Evolutionary conservation across 2,888 invertebrate genomes (phyloP), one percentile per base, ranked within the genome.

Genomic region (Quadriops clusia): DNA sequence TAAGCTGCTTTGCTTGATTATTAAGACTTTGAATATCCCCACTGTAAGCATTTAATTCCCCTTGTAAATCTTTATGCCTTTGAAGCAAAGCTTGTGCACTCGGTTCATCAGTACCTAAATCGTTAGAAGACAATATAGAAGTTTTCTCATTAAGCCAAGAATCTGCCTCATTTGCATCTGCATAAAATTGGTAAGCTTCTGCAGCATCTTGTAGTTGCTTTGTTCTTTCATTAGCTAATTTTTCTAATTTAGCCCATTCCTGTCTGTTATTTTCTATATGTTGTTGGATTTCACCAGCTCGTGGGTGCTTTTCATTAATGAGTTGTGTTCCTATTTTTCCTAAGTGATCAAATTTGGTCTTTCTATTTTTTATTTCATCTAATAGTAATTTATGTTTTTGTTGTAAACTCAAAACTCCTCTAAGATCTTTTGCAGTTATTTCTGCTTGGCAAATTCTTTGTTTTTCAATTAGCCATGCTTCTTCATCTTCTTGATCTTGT

Each of bases 71-170:
- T 33, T 78, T 73, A 58, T 94, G 93, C 0, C 95, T 67, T 33
- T 86, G 84, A 3, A 93, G 65, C 30, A 93, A 63, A 0, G 93
- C 90, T 46, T 82, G 83, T 0, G 90, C 91, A 33, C 84, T 81
- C 0, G 89, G 85, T 47, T 93, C 93, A 63, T 94, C 94, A 9
- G 77, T 45, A 2, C 97, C 97, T 51, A 82, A 84, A 65, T 98
- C 97, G 28, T 74, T 74, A 0, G 89, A 87, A 7, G 78, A 74
- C 8, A 93, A 86, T 20, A 98, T 68, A 0, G 93, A 83, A 61
- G 89, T 81, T 62, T 91, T 93, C 60, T 97, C 97, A 44, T 87
- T 85, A 64, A 95, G 76, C 93, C 94, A 97, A 0, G 93, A 93
- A 49, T 97, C 95, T 0, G 91, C 86, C 54, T 97, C 97, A 62